Evolutionary conservation across 2,113 vertebrate species (phyloP).

Genomic region (Epinephelus lanceolatus): DNA sequence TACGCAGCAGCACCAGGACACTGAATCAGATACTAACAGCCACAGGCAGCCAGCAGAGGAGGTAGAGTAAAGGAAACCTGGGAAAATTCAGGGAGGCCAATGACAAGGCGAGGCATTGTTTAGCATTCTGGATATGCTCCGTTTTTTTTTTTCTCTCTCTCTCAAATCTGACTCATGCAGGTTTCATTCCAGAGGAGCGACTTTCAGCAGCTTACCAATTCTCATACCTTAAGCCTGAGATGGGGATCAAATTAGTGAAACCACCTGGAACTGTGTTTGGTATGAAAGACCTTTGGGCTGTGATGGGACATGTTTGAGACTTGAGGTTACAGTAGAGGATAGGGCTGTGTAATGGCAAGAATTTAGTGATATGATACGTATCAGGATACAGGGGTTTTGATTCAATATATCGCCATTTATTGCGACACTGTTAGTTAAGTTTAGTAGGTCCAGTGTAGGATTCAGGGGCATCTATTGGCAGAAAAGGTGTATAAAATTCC

Average conservation of each 20-base stretch:
- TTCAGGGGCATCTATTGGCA: too few species aligned
- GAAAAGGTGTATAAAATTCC: too few species aligned
- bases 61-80: constrained; percentile 52
- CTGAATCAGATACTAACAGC: constrained; percentile 59
- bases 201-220: constrained; percentile 15
- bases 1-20: constrained; percentile 33
- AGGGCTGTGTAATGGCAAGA: too few species aligned
- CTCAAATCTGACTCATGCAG: constrained; percentile 36
- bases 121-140: constrained; percentile 27
- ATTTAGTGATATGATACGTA: too few species aligned
- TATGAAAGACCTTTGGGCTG: constrained; percentile 24
- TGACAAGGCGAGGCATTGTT: constrained; percentile 63
- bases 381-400: too few species aligned
- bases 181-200: constrained; percentile 42
- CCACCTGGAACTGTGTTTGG: constrained; percentile 47
- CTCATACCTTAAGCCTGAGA: constrained; percentile 48
- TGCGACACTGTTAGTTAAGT: too few species aligned
- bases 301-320: constrained; percentile 20
- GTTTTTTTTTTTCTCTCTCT: constrained; percentile 7
- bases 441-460: too few species aligned
- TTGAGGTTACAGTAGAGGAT: not conserved
- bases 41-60: constrained; percentile 38
- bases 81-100: constrained; percentile 44
- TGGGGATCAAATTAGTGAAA: constrained; percentile 37
- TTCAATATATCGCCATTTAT: too few species aligned